phyloP scores from a whole-genome alignment of 1,140 invertebrate species.

The Caerostris darwini region DNA sequence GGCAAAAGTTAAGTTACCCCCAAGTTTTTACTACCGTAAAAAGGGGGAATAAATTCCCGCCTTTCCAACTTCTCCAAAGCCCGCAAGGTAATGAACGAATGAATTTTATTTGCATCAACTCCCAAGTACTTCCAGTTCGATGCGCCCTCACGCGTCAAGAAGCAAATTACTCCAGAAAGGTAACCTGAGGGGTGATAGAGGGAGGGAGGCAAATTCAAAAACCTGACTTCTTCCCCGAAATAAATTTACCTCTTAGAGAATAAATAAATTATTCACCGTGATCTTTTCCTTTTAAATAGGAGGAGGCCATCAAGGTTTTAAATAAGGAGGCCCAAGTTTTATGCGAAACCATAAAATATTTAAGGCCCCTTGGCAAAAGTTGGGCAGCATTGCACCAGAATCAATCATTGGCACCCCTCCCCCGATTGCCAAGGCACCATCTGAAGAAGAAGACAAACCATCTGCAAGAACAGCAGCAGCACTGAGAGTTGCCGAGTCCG shows the following conservation, averaged over 20 bases:
- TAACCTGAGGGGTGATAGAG: neutral
- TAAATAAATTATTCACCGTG: conserved; percentile 70
- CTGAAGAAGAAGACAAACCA: neutral
- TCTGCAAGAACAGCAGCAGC: conserved; percentile 16
- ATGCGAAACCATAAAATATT: conserved; percentile 73
- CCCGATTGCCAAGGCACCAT: neutral
- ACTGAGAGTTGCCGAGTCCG: neutral
- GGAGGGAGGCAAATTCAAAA: neutral
- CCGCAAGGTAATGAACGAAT: conserved; percentile 38
- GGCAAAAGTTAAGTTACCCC: neutral
- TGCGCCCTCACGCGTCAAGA: conserved; percentile 11
- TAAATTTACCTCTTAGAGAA: conserved; percentile 64
- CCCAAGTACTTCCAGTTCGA: neutral
- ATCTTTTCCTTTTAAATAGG: conserved; percentile 68
- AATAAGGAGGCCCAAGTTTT: conserved; percentile 58
- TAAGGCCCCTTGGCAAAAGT: conserved; percentile 46
- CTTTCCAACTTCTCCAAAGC: neutral
- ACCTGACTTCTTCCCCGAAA: conserved; percentile 37
- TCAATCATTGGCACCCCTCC: neutral
- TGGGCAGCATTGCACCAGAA: neutral
- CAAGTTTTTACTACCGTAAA: conserved; percentile 14
- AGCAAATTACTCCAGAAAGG: conserved; percentile 52
- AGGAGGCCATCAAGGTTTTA: conserved; percentile 37
- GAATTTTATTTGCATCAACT: conserved; percentile 61
- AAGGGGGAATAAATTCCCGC: conserved; percentile 23